phyloP scores from a whole-genome alignment of 2,797 vertebrate species.

The Capromys pilorides region DNA sequence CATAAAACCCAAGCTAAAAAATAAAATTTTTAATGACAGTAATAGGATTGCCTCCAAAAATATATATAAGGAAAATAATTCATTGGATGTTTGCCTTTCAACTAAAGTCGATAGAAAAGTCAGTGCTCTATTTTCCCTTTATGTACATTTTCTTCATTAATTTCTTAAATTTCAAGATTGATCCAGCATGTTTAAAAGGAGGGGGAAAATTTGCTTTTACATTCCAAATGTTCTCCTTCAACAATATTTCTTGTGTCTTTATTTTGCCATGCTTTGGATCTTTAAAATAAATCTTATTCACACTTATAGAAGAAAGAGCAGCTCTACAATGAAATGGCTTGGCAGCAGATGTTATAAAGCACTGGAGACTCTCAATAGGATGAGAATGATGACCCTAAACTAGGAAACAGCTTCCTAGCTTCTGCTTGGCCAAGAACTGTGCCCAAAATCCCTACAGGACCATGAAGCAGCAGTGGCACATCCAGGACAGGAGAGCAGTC shows the following conservation, averaged over 20 bases:
- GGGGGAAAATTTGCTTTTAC: neutral
- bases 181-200: neutral
- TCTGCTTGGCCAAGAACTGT: neutral
- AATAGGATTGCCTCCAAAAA: constrained; percentile 11
- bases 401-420: neutral
- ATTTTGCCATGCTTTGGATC: neutral
- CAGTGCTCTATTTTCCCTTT: neutral
- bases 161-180: constrained; percentile 44
- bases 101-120: neutral
- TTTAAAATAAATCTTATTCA: neutral
- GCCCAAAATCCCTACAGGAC: neutral
- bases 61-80: neutral
- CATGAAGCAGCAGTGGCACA: neutral
- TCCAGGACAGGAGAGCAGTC: neutral
- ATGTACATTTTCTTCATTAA: neutral
- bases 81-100: constrained; percentile 18
- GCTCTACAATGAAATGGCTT: neutral
- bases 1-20: neutral
- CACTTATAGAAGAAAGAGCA: neutral
- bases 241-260: neutral
- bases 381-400: neutral
- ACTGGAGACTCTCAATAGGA: neutral
- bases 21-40: neutral
- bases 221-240: neutral
- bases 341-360: neutral